Evolutionary conservation across 2,888 invertebrate species (phyloP), one percentile per base, ranked within the genome.

Genomic region (Tetragonula carbonaria): DNA sequence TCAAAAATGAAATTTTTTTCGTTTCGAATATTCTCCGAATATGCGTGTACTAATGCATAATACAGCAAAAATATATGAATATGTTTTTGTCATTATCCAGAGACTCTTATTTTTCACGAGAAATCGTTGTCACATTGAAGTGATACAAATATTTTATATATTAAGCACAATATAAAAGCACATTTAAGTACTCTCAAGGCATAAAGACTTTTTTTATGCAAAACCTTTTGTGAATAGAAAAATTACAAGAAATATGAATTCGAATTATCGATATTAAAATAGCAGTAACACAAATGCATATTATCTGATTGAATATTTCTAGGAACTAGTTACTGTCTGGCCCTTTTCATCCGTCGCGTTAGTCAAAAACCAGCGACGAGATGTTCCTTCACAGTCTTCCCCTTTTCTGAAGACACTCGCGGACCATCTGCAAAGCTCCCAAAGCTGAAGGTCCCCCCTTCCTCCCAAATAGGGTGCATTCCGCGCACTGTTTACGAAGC

Each of bases 401-500:
- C 38, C 6, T 11, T 6, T 28, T 66, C 45, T 4, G 18, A 45
- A 59, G 45, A 72, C 23, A 14, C 45, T 23, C 23, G 0, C 13
- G 62, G 4, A 65, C 8, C 74, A 65, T 74, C 74, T 74, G 74
- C 33, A 53, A 65, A 53, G 18, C 53, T 74, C 65, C n/a, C 74
- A 74, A 28, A 38, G 65, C 65, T 38, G 50, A 33, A n/a, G 28
- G 0, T 16, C 8, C 18, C 38, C 63, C 63, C 74, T 33, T 63
- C n/a, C 33, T 23, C 23, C 1, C 1, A 63, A 51, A 77, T 74
- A 80, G 92, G 91, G 90, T 93, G 92, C 92, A 91, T 92, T 91
- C 87, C 87, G 84, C 86, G 86, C 86, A 50, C n/a, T 82, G 85
- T 85, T 85, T 81, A 79, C 86, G 78, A 85, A 86, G 86, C 74